Evolutionary conservation across 2,113 vertebrate species (phyloP).

Genomic region (Sturnira hondurensis): DNA sequence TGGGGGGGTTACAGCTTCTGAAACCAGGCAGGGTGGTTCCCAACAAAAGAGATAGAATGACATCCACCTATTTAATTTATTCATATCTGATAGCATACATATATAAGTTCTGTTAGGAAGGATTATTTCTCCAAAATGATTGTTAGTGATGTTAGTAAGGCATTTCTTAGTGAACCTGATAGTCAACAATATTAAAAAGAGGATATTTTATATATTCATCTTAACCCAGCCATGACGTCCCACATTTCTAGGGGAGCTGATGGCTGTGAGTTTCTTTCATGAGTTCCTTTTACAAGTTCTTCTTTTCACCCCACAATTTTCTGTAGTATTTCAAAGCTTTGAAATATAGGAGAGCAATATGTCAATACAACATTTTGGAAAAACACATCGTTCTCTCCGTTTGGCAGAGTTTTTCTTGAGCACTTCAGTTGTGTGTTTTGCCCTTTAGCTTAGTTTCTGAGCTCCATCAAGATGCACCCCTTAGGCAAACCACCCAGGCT

Average conservation of each 20-base stretch:
- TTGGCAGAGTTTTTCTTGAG: background rate
- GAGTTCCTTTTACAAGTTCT: background rate
- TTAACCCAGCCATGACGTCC: background rate
- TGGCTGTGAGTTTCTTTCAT: background rate
- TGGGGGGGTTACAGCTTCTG: too few species aligned
- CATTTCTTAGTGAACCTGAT: background rate
- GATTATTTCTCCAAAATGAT: background rate
- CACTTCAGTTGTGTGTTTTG: background rate
- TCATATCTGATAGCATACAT: background rate
- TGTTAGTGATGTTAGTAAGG: background rate
- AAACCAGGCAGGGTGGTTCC: too few species aligned
- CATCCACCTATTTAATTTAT: background rate
- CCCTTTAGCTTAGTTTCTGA: background rate
- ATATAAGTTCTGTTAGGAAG: background rate
- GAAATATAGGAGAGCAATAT: background rate
- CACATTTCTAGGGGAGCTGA: background rate
- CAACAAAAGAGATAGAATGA: background rate
- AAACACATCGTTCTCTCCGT: background rate
- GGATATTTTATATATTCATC: background rate
- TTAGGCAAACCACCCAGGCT: background rate
- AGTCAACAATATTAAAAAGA: background rate
- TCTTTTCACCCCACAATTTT: background rate
- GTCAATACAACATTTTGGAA: background rate
- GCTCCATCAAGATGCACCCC: background rate
- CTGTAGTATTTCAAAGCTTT: background rate